These are phyloP conservation scores for Electrophaes corylata DNA, from an alignment of 2,888 invertebrate genomes.

Conservation along the genomic window DNA sequence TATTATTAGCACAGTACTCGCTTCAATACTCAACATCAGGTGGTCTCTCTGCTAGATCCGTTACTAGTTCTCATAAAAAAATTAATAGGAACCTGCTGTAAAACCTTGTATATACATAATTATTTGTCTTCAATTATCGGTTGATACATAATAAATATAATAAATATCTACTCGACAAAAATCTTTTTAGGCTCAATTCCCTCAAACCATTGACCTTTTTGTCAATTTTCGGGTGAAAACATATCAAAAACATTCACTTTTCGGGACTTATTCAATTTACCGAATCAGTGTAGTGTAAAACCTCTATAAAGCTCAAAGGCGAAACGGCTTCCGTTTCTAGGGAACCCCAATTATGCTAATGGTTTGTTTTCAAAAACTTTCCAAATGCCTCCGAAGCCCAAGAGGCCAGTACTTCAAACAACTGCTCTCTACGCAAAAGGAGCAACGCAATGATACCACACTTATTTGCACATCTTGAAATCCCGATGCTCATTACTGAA, in stretches of 20 bases:
- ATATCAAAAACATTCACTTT: conserved; percentile 14
- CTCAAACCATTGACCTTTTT: conserved; percentile 1
- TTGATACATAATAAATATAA: background rate
- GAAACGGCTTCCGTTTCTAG: conserved; percentile 21
- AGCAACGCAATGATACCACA: conserved; percentile 47
- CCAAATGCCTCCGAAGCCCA: conserved; percentile 27
- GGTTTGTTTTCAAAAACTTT: conserved; percentile 28
- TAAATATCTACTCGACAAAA: background rate
- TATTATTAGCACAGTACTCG: too few relatives aligned
- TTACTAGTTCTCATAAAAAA: too few relatives aligned
- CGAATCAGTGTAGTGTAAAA: conserved; percentile 21
- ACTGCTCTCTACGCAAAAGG: conserved; percentile 37
- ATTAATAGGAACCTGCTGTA: background rate
- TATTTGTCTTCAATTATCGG: background rate
- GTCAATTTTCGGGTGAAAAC: background rate
- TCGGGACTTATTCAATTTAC: conserved; percentile 18
- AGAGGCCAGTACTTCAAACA: conserved; percentile 43
- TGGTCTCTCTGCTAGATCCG: too few relatives aligned
- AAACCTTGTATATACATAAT: background rate
- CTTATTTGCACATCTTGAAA: conserved; percentile 54
- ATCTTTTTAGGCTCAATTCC: background rate
- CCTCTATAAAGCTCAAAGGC: conserved; percentile 23
- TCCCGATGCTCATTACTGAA: conserved; percentile 63
- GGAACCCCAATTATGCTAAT: conserved; percentile 32
- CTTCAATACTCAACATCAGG: too few relatives aligned